A percentile compares a stretch with the other conserved stretches of the same genome.
Conservation (phyloP, 1,140 invertebrate species). For the Meloidogyne hapla region DNA sequence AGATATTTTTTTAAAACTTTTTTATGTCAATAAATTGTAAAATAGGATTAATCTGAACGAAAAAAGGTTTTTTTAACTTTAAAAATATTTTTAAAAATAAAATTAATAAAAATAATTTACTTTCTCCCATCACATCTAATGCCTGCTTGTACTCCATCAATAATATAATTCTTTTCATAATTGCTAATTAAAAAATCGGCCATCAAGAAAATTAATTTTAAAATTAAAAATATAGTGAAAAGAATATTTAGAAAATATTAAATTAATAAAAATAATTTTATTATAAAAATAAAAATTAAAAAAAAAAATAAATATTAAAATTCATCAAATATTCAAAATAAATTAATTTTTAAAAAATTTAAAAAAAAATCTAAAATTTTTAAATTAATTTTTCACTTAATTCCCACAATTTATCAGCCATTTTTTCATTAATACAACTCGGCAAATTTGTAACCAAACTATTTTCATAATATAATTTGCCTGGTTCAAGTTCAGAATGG, state of each 20-base stretch:
- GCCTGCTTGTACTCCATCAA: conserved; percentile 39
- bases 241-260: too few relatives aligned
- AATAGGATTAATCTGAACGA: too few relatives aligned
- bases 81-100: neutral
- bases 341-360: neutral
- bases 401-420: conserved; percentile 39
- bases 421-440: conserved; percentile 28
- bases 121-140: conserved; percentile 39
- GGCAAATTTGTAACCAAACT: neutral
- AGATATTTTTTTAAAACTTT: too few relatives aligned
- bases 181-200: conserved; percentile 28
- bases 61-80: neutral
- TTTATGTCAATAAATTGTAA: too few relatives aligned
- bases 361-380: neutral
- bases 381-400: conserved; percentile 22
- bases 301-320: too few relatives aligned
- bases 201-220: neutral
- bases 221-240: too few relatives aligned
- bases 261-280: too few relatives aligned
- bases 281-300: too few relatives aligned
- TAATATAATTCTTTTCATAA: conserved; percentile 41
- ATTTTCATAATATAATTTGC: conserved; percentile 38
- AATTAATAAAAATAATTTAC: conserved; percentile 8
- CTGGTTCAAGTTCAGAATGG: conserved; percentile 16
- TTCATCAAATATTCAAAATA: too few relatives aligned